A percentile compares a stretch with the other conserved stretches of the same genome.
These are phyloP conservation scores for Pantherophis vulpinus DNA, from an alignment of 2,797 vertebrate species.

Conservation along the genomic window DNA sequence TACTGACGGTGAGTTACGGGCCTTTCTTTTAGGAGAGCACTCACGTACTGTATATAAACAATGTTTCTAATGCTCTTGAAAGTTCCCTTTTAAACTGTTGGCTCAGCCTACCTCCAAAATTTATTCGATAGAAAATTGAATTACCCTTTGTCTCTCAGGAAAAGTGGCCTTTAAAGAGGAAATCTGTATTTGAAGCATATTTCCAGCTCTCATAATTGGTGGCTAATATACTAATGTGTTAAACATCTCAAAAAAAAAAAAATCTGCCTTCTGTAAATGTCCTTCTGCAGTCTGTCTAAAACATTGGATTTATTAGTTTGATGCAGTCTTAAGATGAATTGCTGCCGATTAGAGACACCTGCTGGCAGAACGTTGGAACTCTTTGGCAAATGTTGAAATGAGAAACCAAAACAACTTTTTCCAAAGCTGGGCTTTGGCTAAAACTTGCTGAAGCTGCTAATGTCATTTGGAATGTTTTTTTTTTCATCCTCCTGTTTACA, in stretches of 20 bases:
- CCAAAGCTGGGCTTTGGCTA: background rate
- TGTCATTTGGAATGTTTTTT: background rate
- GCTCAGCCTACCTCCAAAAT: background rate
- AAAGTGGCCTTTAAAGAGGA: background rate
- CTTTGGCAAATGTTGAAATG: background rate
- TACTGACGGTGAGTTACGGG: background rate
- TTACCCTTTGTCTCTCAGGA: background rate
- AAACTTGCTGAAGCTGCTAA: background rate
- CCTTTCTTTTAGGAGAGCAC: background rate
- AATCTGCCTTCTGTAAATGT: background rate
- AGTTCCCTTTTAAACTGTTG: background rate
- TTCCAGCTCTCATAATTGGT: background rate
- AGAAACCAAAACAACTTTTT: constrained; percentile 7
- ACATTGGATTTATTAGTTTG: background rate
- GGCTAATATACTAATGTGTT: background rate
- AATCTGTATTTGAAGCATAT: background rate
- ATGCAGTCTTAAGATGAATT: background rate
- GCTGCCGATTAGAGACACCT: constrained; percentile 69
- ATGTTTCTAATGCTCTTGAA: background rate
- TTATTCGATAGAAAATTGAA: background rate
- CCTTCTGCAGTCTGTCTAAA: background rate
- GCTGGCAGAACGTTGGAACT: constrained; percentile 50
- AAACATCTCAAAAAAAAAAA: background rate
- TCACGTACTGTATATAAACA: background rate
- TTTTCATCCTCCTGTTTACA: background rate